Base-by-base conservation (phyloP, 2,888 invertebrate genomes). In the Amphiduros pacificus region DNA sequence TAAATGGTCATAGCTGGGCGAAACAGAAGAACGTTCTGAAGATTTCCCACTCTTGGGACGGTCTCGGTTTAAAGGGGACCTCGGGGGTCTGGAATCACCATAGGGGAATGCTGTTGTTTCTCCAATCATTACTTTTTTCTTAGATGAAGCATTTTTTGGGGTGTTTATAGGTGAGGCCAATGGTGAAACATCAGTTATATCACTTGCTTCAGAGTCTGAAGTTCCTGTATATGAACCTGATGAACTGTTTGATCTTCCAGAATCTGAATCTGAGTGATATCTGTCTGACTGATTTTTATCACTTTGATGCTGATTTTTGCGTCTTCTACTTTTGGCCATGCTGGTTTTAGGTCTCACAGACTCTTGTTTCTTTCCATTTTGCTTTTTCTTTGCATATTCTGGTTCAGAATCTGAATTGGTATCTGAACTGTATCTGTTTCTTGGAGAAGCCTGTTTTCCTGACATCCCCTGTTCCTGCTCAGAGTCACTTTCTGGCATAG, bases 111-210 rank as follows among this genome's bases (percentile, higher is more conserved):
- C 17, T 20, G 22, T 40, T 28, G 24, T 14, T 20, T 51, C 4
- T 5, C 17, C 20, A 0, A 4, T 17, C 22, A 28, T 48, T 11
- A 32, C 22, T 20, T 9, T 31, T 31, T 59, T 62, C 50, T 27
- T 36, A 29, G 41, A 51, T 17, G 52, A 44, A n/a, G 27, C 31
- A 20, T 26, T 20, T 24, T 49, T 57, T n/a, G 50, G 26, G 17
- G 61, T 26, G 14, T 53, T 48, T 9, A 54, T 53, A 5, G 67
- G 67, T 20, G 67, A 67, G 32, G 54, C 40, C 5, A 67, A 58
- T 17, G 67, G 67, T n/a, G 67, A 67, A 17, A 67, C 67, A 54
- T 65, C 64, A 5, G 67, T 67, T 26, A 67, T 62, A 22, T 67
- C 67, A 40, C 62, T 62, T 28, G 61, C 63, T n/a, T 36, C 36